Conservation (phyloP, 2,113 vertebrate species). For the Synodontis membranacea region DNA sequence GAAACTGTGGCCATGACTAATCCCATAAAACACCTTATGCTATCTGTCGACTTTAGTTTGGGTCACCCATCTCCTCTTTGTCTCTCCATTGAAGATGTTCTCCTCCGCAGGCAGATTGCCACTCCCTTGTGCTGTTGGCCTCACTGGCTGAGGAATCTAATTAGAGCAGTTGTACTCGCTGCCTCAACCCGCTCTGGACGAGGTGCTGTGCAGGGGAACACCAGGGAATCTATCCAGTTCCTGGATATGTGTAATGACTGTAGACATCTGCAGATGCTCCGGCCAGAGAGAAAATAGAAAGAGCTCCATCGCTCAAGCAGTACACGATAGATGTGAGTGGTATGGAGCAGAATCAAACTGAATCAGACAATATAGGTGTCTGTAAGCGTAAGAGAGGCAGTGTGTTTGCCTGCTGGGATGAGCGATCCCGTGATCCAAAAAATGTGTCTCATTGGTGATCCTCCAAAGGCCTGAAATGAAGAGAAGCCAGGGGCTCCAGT, state of each 20-base stretch:
- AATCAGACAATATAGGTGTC: slow-evolving; percentile 44
- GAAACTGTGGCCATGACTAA: slow-evolving; percentile 19
- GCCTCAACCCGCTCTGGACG: slow-evolving; percentile 33
- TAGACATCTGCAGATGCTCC: slow-evolving; percentile 54
- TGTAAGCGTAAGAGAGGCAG: slow-evolving; percentile 9
- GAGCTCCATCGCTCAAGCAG: slow-evolving; percentile 54
- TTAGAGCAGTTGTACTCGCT: slow-evolving; percentile 54
- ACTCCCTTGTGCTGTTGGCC: slow-evolving; percentile 37
- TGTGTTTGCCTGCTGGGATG: slow-evolving; percentile 51
- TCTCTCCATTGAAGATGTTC: slow-evolving; percentile 39
- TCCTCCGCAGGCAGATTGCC: slow-evolving; percentile 34
- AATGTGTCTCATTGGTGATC: slow-evolving; percentile 47
- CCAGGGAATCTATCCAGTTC: slow-evolving; percentile 38
- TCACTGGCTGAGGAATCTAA: slow-evolving; percentile 57
- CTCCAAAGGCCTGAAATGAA: slow-evolving; percentile 60
- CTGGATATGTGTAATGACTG: slow-evolving; percentile 32
- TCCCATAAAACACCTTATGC: slow-evolving; percentile 20
- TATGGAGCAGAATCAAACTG: slow-evolving; percentile 49
- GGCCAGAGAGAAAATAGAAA: slow-evolving; percentile 41
- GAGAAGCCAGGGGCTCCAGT: slow-evolving; percentile 64
- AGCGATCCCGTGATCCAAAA: slow-evolving; percentile 55
- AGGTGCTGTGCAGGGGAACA: slow-evolving; percentile 20
- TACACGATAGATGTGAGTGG: slow-evolving; percentile 63
- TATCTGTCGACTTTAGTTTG: neutral
- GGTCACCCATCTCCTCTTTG: slow-evolving; percentile 22